phyloP scores from a whole-genome alignment of 1,140 invertebrate species.

The Sitophilus oryzae region DNA sequence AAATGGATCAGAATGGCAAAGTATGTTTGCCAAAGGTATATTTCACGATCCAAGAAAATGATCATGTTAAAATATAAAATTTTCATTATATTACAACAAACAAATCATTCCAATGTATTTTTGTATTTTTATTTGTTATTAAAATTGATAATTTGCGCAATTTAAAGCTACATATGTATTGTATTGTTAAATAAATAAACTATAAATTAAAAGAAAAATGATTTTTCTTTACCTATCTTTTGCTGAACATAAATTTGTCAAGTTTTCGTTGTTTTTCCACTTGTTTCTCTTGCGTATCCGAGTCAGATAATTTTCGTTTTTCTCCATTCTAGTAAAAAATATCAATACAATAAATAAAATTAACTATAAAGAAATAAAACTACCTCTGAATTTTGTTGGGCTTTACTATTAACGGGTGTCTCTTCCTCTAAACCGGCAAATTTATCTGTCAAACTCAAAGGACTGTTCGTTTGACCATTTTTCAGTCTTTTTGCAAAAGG shows the following conservation, averaged over 20 bases:
- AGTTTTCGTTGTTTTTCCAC: conserved; percentile 38
- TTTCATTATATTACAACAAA: not conserved
- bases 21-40: conserved; percentile 49
- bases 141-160: not conserved
- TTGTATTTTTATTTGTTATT: no score
- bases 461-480: conserved; percentile 15
- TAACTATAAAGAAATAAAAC: no score
- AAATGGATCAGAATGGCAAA: conserved; percentile 65
- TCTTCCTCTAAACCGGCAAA: conserved; percentile 30
- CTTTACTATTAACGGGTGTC: conserved; percentile 18
- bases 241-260: conserved; percentile 32
- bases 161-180: no score
- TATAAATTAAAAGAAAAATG: not conserved
- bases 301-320: conserved; percentile 38
- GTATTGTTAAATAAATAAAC: no score
- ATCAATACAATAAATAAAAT: no score
- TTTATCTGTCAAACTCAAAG: conserved; percentile 32
- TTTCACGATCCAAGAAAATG: conserved; percentile 39
- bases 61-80: not conserved
- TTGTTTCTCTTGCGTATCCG: conserved; percentile 33
- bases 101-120: not conserved
- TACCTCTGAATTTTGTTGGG: conserved; percentile 16
- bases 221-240: conserved; percentile 5
- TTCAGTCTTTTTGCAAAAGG: conserved; percentile 31
- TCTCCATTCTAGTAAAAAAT: conserved; percentile 26